Evolutionary conservation across 1,140 invertebrate genomes (phyloP).

Genomic region (Drosophila pectinifera): DNA sequence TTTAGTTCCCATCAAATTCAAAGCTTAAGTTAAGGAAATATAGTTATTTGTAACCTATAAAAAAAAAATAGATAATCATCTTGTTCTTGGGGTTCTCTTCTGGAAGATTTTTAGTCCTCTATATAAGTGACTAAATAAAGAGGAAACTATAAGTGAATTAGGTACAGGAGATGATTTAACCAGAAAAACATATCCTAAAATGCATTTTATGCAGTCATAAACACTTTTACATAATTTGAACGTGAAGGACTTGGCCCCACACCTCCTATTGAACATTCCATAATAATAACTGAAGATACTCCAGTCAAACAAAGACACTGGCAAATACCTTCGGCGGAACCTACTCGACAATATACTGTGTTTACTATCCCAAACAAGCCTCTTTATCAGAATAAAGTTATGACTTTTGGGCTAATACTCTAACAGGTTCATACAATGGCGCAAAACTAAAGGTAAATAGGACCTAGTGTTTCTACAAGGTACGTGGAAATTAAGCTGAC

Average conservation of each 20-base stretch:
- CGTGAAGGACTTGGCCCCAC: slow-evolving; percentile 20
- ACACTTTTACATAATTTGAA: slow-evolving; percentile 18
- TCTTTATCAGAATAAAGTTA: slow-evolving; percentile 19
- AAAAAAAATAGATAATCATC: no score
- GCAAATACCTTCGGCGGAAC: slow-evolving; percentile 14
- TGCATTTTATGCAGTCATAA: slow-evolving; percentile 8
- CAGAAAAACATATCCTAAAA: slow-evolving; percentile 9
- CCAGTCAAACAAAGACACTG: slow-evolving; percentile 54
- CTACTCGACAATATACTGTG: slow-evolving; percentile 7
- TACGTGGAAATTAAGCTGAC: no score
- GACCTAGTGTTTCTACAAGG: no score
- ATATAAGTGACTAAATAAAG: background rate
- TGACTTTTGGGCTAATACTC: slow-evolving; percentile 25
- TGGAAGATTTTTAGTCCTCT: slow-evolving; percentile 13
- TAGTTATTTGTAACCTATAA: no score
- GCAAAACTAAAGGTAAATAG: no score
- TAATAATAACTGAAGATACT: slow-evolving; percentile 15
- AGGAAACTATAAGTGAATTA: background rate
- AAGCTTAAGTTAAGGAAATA: slow-evolving; percentile 12
- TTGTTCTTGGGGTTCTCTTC: no score
- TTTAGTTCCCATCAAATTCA: background rate
- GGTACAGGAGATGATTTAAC: background rate
- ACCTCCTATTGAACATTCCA: slow-evolving; percentile 19
- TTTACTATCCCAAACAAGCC: slow-evolving; percentile 22
- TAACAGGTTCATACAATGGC: no score